Base-by-base conservation (phyloP, 1,140 invertebrate species). In the Caenorhabditis inopinata region DNA sequence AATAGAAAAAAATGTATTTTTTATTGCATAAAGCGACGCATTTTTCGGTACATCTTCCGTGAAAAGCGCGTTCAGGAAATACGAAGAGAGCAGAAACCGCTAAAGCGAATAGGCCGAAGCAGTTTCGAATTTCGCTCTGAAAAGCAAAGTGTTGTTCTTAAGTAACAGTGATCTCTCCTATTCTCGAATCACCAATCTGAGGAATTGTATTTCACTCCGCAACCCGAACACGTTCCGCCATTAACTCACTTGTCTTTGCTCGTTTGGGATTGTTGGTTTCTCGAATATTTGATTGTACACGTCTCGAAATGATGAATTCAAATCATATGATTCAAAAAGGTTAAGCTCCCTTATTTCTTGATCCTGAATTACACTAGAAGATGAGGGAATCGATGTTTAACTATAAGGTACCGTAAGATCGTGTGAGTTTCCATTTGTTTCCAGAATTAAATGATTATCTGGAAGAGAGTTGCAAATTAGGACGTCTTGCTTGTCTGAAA, bases 261-360 rank as follows among this genome's bases (percentile, higher is more conserved):
- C 11, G 25, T 74, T 38, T 2, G 29, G 38, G 14, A 14, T 27
- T 4, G 14, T 23, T 45, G 29, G 47, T 6, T 80, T 73, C n/a
- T 80, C 62, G 45, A 80, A 80, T 12, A 80, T 73, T 35, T 80
- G 79, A 76, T 80, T 73, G 49, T 80, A 80, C 18, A 80, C 79
- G 18, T 75, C 32, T 21, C 68, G 45, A 29, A 80, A 80, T 3
- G 68, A 75, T 11, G 79, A 73, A 23, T 73, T 74, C 11, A 80
- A 12, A 58, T 80, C 79, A 11, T 80, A 73, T 42, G 79, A 80
- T 25, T 73, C 74, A 35, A 80, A 80, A 16, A 80, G 27, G 27
- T 49, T 73, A 21, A 80, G 32, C 16, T 78, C 76, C n/a, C 21
- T 62, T 5, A 78, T 42, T 27, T 78, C 48, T 23, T 53, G 45